Evolutionary conservation across 2,888 invertebrate genomes (phyloP).

Genomic region (Hetaerina titia): DNA sequence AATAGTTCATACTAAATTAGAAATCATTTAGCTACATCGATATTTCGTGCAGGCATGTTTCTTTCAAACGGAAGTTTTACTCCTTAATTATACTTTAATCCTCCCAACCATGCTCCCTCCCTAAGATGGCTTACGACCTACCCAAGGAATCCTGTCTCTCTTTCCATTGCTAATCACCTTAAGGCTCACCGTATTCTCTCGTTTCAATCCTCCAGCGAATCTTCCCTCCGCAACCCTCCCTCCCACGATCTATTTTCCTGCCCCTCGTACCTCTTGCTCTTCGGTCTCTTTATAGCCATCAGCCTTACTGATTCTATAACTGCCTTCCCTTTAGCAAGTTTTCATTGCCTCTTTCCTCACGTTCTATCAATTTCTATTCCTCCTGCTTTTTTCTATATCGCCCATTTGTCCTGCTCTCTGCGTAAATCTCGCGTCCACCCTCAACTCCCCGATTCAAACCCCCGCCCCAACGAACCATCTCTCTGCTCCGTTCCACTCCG

Average conservation of each 20-base stretch:
- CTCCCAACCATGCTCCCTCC: neutral
- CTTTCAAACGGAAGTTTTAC: neutral
- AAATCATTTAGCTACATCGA: neutral
- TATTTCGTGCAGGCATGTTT: neutral
- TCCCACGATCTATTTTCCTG: neutral
- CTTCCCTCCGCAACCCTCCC: neutral
- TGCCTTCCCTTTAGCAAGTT: constrained; percentile 30
- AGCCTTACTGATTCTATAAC: neutral
- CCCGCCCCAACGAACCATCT: neutral
- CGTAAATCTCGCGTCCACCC: constrained; percentile 12
- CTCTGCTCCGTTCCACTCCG: neutral
- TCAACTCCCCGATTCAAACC: neutral
- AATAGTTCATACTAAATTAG: neutral
- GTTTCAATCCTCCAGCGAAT: neutral
- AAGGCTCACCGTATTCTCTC: neutral
- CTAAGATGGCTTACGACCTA: neutral
- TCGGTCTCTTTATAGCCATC: neutral
- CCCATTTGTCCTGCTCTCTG: constrained; percentile 17
- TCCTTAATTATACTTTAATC: constrained; percentile 1
- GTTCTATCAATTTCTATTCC: constrained; percentile 34
- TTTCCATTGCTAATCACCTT: constrained; percentile 9
- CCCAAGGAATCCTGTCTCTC: neutral
- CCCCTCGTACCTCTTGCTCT: neutral
- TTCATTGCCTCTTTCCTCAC: neutral
- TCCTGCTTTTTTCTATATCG: neutral